phyloP scores from a whole-genome alignment of 1,140 invertebrate genomes.

The Hylaeus anthracinus region DNA sequence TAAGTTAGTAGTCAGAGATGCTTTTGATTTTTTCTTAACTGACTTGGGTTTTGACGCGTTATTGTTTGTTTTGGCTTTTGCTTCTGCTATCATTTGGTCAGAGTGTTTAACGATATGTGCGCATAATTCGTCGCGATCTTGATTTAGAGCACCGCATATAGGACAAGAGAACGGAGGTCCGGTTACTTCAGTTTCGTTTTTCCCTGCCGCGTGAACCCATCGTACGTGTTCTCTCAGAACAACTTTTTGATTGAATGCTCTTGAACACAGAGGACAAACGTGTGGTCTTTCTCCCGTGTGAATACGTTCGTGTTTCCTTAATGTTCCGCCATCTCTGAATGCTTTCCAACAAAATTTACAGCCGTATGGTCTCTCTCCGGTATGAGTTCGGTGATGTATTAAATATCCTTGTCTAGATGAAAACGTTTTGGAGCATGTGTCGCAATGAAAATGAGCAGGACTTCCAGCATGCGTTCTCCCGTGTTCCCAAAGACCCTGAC shows the following conservation, averaged over 20 bases:
- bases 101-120: slow-evolving; percentile 82
- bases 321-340: slow-evolving; percentile 84
- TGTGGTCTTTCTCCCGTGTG: slow-evolving; percentile 86
- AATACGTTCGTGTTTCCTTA: slow-evolving; percentile 84
- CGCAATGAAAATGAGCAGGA: slow-evolving; percentile 82
- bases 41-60: slow-evolving; percentile 68
- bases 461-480: slow-evolving; percentile 78
- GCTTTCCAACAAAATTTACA: slow-evolving; percentile 91
- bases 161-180: slow-evolving; percentile 76
- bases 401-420: slow-evolving; percentile 85
- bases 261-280: slow-evolving; percentile 84
- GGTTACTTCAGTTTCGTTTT: slow-evolving; percentile 69
- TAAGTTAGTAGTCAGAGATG: background rate
- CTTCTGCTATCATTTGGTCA: slow-evolving; percentile 79
- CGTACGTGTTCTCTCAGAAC: slow-evolving; percentile 81
- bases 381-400: slow-evolving; percentile 84
- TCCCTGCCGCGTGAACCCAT: slow-evolving; percentile 80
- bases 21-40: slow-evolving; percentile 66
- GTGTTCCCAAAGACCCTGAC: slow-evolving; percentile 81
- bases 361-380: slow-evolving; percentile 85
- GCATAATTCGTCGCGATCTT: slow-evolving; percentile 80
- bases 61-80: slow-evolving; percentile 75
- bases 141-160: slow-evolving; percentile 75
- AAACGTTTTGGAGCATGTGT: slow-evolving; percentile 80
- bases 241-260: slow-evolving; percentile 83